Conservation (phyloP, 1,140 invertebrate species). For the Agrypnia vestita region DNA sequence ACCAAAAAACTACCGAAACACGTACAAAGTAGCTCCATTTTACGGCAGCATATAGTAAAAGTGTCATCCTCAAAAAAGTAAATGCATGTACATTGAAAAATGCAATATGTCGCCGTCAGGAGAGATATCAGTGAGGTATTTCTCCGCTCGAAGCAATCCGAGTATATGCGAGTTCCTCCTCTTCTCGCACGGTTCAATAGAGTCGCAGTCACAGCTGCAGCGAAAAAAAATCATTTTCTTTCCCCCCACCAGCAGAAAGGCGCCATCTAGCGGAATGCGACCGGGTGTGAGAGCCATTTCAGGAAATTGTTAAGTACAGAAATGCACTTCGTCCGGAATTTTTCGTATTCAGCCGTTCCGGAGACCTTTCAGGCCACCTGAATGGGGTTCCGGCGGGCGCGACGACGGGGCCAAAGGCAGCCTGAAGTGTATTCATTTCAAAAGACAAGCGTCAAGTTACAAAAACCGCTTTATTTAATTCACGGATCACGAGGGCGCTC, state of each 20-base stretch:
- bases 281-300: constrained; percentile 51
- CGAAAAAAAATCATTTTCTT: constrained; percentile 46
- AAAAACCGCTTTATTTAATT: neutral
- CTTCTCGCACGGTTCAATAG: no score
- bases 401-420: neutral
- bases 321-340: constrained; percentile 56
- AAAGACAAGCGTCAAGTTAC: constrained; percentile 17
- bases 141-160: no score
- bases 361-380: constrained; percentile 32
- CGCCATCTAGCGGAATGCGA: constrained; percentile 52
- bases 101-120: no score
- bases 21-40: no score
- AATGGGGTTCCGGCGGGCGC: constrained; percentile 16
- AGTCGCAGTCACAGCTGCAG: neutral
- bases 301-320: constrained; percentile 61
- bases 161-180: no score
- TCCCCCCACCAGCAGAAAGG: constrained; percentile 21
- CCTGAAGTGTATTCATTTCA: constrained; percentile 21
- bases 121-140: no score
- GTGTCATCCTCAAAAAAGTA: no score
- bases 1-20: no score
- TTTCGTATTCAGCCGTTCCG: constrained; percentile 53
- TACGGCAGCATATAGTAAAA: no score
- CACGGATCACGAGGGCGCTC: no score
- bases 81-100: no score